These are phyloP conservation scores for Bimastos eiseni DNA, from an alignment of 2,888 invertebrate species.

Conservation along the genomic window DNA sequence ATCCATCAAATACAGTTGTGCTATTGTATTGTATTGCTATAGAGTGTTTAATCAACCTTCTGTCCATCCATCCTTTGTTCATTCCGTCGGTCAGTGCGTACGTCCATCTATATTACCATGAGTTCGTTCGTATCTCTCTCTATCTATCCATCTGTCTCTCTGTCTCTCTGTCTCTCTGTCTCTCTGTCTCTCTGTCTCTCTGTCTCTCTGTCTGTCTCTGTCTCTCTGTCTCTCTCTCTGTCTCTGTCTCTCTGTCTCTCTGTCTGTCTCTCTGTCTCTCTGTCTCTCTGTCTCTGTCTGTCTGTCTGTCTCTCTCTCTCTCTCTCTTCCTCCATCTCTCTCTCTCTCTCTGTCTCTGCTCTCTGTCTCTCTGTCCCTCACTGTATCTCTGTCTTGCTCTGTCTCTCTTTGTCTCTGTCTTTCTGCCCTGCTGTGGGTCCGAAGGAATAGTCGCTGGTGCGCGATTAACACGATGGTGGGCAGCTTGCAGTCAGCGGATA, in stretches of 20 bases:
- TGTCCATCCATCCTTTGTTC: neutral
- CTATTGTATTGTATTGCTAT: neutral
- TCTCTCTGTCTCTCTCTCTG: too few species aligned
- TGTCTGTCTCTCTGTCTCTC: too few species aligned
- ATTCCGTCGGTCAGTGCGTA: neutral
- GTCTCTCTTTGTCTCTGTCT: too few species aligned
- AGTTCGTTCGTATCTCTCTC: neutral
- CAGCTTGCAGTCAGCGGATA: neutral
- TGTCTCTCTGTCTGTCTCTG: too few species aligned
- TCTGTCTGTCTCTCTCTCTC: too few species aligned
- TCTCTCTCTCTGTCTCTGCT: too few species aligned
- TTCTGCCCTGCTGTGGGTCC: neutral
- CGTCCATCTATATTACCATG: too few species aligned
- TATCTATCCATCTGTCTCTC: neutral
- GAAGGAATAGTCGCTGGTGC: neutral
- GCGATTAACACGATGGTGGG: conserved; percentile 6
- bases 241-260: too few species aligned
- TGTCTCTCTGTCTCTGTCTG: too few species aligned
- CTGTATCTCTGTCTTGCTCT: too few species aligned
- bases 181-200: neutral
- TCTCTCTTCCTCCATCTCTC: too few species aligned
- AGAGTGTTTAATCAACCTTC: neutral
- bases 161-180: neutral
- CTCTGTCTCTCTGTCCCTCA: too few species aligned
- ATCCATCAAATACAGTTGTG: neutral